Evolutionary conservation across 2,113 vertebrate species (phyloP).

Genomic region (Toxotes jaculatrix): DNA sequence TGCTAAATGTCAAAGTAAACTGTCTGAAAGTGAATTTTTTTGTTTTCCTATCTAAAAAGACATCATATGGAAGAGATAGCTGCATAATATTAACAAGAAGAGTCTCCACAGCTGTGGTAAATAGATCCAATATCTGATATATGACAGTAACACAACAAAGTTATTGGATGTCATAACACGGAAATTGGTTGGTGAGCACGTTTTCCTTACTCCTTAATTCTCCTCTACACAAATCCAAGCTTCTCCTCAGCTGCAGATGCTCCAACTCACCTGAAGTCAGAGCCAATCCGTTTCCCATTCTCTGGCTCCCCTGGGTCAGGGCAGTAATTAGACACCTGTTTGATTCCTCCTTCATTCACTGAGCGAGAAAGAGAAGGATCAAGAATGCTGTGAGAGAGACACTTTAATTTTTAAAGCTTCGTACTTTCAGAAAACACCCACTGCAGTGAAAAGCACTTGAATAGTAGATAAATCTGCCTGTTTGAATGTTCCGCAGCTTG

Average conservation of each 20-base stretch:
- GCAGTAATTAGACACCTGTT: conserved; percentile 97
- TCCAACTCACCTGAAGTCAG: conserved; percentile 93
- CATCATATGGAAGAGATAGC: neutral
- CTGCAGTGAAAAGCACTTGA: conserved; percentile 35
- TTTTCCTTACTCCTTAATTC: neutral
- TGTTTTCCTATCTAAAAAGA: neutral
- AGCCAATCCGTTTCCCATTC: conserved; percentile 94
- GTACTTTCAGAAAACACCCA: conserved; percentile 43
- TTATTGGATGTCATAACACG: neutral
- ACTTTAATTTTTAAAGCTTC: conserved; percentile 41
- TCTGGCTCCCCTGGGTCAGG: conserved; percentile 98
- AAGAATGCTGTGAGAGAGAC: conserved; percentile 49
- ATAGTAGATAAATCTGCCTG: conserved; percentile 7
- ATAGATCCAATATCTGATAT: neutral
- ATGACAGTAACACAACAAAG: neutral
- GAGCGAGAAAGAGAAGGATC: conserved; percentile 59
- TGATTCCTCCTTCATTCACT: conserved; percentile 99
- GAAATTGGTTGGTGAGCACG: neutral
- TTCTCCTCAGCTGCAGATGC: conserved; percentile 12
- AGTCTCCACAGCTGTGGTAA: neutral
- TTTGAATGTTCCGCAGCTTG: conserved; percentile 13
- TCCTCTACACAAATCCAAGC: neutral
- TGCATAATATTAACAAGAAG: neutral
- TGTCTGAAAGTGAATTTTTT: neutral
- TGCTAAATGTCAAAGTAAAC: conserved; percentile 1